phyloP scores from a whole-genome alignment of 2,888 invertebrate species.

The Atethmia centrago region DNA sequence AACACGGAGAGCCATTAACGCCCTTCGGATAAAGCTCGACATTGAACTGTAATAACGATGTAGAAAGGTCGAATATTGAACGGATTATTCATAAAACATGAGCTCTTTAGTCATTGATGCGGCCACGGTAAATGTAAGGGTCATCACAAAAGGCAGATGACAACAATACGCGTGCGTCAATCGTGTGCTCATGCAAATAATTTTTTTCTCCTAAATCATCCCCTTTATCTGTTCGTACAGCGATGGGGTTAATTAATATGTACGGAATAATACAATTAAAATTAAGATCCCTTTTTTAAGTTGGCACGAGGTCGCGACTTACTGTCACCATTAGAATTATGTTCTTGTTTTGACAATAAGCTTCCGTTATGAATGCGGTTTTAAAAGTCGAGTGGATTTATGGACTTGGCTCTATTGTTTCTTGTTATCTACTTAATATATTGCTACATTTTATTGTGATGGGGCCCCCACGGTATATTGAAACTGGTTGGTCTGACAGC shows the following conservation, averaged over 20 bases:
- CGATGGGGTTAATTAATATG: slow-evolving; percentile 90
- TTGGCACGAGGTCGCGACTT: slow-evolving; percentile 88
- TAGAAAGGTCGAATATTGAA: slow-evolving; percentile 76
- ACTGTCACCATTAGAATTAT: slow-evolving; percentile 89
- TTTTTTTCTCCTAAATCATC: slow-evolving; percentile 89
- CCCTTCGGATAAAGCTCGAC: slow-evolving; percentile 64
- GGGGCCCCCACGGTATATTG: slow-evolving; percentile 84
- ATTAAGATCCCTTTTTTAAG: slow-evolving; percentile 85
- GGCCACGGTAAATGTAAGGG: slow-evolving; percentile 87
- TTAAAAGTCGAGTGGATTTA: slow-evolving; percentile 85
- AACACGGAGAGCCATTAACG: slow-evolving; percentile 76
- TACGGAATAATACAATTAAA: slow-evolving; percentile 89
- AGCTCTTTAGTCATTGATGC: slow-evolving; percentile 73
- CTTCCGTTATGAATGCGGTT: slow-evolving; percentile 82
- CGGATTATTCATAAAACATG: slow-evolving; percentile 66
- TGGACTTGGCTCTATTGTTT: slow-evolving; percentile 83
- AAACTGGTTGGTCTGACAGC: slow-evolving; percentile 86
- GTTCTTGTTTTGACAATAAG: slow-evolving; percentile 87
- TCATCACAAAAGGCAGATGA: slow-evolving; percentile 90
- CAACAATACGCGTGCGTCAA: slow-evolving; percentile 90
- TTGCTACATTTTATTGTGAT: slow-evolving; percentile 80
- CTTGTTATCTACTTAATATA: slow-evolving; percentile 81
- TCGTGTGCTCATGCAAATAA: slow-evolving; percentile 90
- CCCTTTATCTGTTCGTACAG: slow-evolving; percentile 87
- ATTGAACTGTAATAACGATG: slow-evolving; percentile 77